Conservation (phyloP, 2,797 vertebrate species). For the Coregonus ussuriensis region DNA sequence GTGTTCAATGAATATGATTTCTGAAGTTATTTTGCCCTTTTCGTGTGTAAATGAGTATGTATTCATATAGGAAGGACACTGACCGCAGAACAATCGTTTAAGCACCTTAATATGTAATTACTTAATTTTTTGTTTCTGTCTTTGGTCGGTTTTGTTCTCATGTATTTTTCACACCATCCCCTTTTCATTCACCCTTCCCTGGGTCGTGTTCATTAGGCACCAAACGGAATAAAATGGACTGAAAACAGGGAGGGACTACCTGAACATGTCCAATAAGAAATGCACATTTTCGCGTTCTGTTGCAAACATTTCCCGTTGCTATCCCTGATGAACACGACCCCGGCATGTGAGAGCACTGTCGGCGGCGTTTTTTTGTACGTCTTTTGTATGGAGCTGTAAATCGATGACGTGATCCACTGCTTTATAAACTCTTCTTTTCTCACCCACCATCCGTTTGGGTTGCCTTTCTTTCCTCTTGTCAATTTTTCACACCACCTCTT, state of each 20-base stretch:
- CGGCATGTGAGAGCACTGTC: conserved; percentile 66
- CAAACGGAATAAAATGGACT: neutral
- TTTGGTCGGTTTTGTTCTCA: conserved; percentile 43
- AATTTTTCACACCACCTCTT: conserved; percentile 18
- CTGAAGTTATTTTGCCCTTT: conserved; percentile 12
- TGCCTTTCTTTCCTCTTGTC: conserved; percentile 61
- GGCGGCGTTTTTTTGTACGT: conserved; percentile 80
- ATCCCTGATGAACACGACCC: conserved; percentile 9
- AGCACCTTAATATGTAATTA: conserved; percentile 85
- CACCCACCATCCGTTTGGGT: conserved; percentile 69
- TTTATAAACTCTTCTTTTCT: conserved; percentile 84
- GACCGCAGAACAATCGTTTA: conserved; percentile 55
- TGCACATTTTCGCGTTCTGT: neutral
- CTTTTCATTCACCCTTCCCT: conserved; percentile 48
- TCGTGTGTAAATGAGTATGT: conserved; percentile 43
- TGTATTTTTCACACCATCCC: conserved; percentile 47
- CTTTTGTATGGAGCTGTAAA: conserved; percentile 88
- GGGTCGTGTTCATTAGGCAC: conserved; percentile 24
- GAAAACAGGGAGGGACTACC: neutral
- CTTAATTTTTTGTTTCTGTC: conserved; percentile 52
- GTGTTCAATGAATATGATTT: conserved; percentile 42
- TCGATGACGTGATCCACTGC: conserved; percentile 74
- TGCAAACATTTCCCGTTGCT: neutral
- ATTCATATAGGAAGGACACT: conserved; percentile 52
- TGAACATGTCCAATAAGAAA: neutral